A percentile compares a stretch with the other conserved stretches of the same genome.
These are phyloP conservation scores for Hipparchia semele DNA, from an alignment of 2,888 invertebrate species.

Conservation along the genomic window DNA sequence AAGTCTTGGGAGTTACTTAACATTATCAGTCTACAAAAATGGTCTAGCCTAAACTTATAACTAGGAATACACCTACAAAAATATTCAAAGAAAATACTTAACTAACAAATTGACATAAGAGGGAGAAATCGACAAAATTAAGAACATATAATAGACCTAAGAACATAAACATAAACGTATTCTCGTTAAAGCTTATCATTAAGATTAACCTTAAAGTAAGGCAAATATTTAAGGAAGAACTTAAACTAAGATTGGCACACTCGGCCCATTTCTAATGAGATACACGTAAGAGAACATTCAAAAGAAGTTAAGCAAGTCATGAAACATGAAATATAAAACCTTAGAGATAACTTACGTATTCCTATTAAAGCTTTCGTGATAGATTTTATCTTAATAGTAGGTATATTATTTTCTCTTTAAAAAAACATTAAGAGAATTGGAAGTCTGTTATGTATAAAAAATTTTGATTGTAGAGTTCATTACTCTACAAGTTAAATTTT, in stretches of 20 bases:
- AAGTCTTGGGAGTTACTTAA: conserved; percentile 77
- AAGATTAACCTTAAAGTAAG: conserved; percentile 35
- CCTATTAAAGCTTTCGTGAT: conserved; percentile 66
- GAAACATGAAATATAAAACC: conserved; percentile 33
- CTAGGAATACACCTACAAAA: conserved; percentile 17
- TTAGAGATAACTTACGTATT: conserved; percentile 44
- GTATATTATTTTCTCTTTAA: neutral
- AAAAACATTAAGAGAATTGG: conserved; percentile 29
- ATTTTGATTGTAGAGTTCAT: neutral
- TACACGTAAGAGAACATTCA: conserved; percentile 36
- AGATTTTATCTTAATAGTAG: conserved; percentile 7
- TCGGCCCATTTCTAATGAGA: conserved; percentile 68
- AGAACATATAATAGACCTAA: conserved; percentile 23
- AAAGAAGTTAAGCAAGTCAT: conserved; percentile 36
- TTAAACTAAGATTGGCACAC: conserved; percentile 66
- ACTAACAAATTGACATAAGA: conserved; percentile 32
- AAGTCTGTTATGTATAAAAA: conserved; percentile 27
- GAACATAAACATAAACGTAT: too few species aligned
- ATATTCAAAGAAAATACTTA: conserved; percentile 29
- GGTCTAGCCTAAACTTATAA: conserved; percentile 38
- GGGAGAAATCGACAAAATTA: conserved; percentile 31
- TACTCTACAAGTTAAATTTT: neutral
- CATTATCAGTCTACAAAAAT: conserved; percentile 66
- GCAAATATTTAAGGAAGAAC: conserved; percentile 42
- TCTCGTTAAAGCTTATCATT: conserved; percentile 32